Percentiles rank a stretch among this genome's conserved stretches.
phyloP scores from a whole-genome alignment of 2,888 invertebrate genomes.

The Drosophila infuscata region DNA sequence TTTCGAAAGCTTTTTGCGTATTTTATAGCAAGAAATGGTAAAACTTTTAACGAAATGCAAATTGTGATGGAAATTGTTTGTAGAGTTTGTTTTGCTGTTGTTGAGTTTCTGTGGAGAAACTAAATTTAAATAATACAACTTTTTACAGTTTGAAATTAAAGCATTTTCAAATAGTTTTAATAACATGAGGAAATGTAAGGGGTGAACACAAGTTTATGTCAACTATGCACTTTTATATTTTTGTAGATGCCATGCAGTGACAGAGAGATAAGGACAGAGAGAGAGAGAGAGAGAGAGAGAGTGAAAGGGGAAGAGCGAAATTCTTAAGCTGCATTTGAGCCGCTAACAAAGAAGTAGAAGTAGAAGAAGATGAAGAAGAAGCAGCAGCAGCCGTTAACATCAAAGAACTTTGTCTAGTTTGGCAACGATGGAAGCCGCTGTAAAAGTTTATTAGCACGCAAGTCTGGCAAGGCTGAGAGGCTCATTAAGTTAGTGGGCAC shows the following conservation, averaged over 20 bases:
- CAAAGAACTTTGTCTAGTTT: slow-evolving; percentile 41
- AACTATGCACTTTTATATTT: background rate
- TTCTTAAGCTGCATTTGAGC: slow-evolving; percentile 48
- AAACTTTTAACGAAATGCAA: slow-evolving; percentile 17
- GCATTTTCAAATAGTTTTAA: background rate
- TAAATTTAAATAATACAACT: background rate
- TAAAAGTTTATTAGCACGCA: slow-evolving; percentile 56
- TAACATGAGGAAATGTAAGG: background rate
- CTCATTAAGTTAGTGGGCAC: slow-evolving; percentile 40
- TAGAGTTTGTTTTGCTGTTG: slow-evolving; percentile 7
- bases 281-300: background rate
- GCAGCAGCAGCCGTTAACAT: background rate
- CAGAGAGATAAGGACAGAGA: background rate
- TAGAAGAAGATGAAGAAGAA: slow-evolving; percentile 3
- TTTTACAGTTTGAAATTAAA: background rate
- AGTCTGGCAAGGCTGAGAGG: slow-evolving; percentile 6
- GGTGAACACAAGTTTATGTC: background rate
- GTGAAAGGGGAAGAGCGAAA: slow-evolving; percentile 10
- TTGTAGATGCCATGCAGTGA: background rate
- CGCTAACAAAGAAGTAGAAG: slow-evolving; percentile 2
- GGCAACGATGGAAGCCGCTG: slow-evolving; percentile 3
- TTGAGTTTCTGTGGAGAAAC: background rate
- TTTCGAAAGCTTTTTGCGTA: background rate
- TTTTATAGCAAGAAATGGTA: background rate
- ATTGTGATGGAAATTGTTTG: background rate